A percentile compares a stretch with the other conserved stretches of the same genome.
These are phyloP conservation scores for Nerophis lumbriciformis DNA, from an alignment of 2,113 vertebrate genomes.

Conservation along the genomic window DNA sequence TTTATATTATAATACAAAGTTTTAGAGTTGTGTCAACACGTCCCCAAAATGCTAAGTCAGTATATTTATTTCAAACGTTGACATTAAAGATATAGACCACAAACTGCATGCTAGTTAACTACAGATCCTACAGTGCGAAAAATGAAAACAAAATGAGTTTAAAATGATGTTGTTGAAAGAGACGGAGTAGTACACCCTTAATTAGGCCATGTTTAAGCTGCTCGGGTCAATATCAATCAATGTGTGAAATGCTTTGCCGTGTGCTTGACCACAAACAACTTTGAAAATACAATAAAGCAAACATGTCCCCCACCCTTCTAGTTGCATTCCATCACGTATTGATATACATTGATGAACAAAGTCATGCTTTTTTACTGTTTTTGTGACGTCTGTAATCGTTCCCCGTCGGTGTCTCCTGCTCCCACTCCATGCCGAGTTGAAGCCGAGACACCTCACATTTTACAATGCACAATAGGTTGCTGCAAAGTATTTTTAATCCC, in stretches of 20 bases:
- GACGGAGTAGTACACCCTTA: slow-evolving; percentile 12
- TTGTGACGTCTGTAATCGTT: slow-evolving; percentile 56
- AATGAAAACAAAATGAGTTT: neutral
- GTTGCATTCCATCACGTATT: slow-evolving; percentile 37
- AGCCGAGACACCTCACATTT: slow-evolving; percentile 37
- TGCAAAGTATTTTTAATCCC: slow-evolving; percentile 18
- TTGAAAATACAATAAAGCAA: slow-evolving; percentile 31
- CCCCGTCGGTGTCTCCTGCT: slow-evolving; percentile 62
- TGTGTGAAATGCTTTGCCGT: slow-evolving; percentile 34
- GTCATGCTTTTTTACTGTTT: slow-evolving; percentile 25
- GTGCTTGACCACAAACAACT: slow-evolving; percentile 27
- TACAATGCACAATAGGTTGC: slow-evolving; percentile 28
- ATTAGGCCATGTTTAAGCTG: slow-evolving; percentile 19
- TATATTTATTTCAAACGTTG: no score
- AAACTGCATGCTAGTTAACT: no score
- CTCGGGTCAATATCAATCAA: slow-evolving; percentile 32
- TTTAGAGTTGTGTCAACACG: no score
- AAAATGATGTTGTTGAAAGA: slow-evolving; percentile 28
- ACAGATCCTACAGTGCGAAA: neutral
- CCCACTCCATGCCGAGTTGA: slow-evolving; percentile 46
- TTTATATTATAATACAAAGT: no score
- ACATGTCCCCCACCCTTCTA: slow-evolving; percentile 8
- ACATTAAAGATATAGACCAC: no score
- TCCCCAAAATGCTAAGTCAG: no score
- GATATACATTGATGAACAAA: slow-evolving; percentile 21